These are phyloP conservation scores for Neogobius melanostomus DNA, from an alignment of 2,113 vertebrate species.

Conservation along the genomic window DNA sequence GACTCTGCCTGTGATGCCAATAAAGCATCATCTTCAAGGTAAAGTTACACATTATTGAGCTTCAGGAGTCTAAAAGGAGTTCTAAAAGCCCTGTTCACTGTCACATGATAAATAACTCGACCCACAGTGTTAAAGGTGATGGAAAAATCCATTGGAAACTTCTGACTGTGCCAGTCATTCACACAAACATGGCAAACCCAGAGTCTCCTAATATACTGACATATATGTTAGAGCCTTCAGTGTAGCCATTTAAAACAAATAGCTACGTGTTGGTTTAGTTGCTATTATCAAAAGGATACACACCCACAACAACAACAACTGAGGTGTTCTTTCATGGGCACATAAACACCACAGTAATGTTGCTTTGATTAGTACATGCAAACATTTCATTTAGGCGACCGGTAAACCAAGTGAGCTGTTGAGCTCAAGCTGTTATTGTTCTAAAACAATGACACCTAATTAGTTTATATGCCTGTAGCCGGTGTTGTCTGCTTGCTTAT, in stretches of 20 bases:
- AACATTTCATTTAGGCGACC: not conserved
- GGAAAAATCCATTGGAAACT: not conserved
- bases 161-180: not conserved
- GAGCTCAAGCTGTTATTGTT: not conserved
- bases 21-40: not conserved
- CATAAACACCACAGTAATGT: not conserved
- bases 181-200: not conserved
- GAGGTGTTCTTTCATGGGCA: not conserved
- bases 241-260: not conserved
- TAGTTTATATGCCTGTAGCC: too few species aligned
- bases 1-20: too few species aligned
- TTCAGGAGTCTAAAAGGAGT: not conserved
- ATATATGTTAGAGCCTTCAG: not conserved
- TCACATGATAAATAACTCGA: slow-evolving; percentile 2
- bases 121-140: not conserved
- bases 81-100: not conserved
- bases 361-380: not conserved
- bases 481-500: too few species aligned
- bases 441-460: not conserved
- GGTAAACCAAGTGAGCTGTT: not conserved
- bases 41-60: not conserved
- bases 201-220: not conserved
- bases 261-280: not conserved
- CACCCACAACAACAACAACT: not conserved
- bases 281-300: not conserved